These are phyloP conservation scores for Nymphicus hollandicus DNA, from an alignment of 2,113 vertebrate genomes.

Conservation along the genomic window DNA sequence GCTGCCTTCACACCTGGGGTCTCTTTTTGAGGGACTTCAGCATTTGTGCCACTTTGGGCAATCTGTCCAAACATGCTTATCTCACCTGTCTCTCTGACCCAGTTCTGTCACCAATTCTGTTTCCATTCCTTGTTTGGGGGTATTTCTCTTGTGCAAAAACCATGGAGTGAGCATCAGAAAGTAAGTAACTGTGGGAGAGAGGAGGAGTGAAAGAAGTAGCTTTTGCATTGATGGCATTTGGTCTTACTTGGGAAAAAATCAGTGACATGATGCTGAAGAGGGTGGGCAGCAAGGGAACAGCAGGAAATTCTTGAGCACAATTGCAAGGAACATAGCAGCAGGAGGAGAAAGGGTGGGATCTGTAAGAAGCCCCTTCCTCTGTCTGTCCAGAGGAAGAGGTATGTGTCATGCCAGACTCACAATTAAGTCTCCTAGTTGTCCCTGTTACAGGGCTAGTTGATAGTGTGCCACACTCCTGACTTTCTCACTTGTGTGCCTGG, in stretches of 20 bases:
- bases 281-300: neutral
- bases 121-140: neutral
- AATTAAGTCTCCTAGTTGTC: neutral
- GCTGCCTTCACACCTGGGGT: neutral
- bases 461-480: neutral
- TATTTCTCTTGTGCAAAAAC: neutral
- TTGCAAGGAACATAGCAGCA: neutral
- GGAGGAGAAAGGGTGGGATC: neutral
- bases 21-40: neutral
- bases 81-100: neutral
- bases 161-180: neutral
- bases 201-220: neutral
- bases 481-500: neutral
- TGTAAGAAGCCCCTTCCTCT: neutral
- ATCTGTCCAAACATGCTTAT: neutral
- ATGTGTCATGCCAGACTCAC: fast-evolving
- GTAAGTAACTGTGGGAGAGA: neutral
- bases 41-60: neutral
- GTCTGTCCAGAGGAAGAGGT: neutral
- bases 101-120: neutral
- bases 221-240: neutral
- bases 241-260: neutral
- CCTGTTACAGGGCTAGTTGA: neutral
- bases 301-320: neutral
- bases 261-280: neutral